phyloP scores from a whole-genome alignment of 2,888 invertebrate species.

The Lycophotia porphyrea region DNA sequence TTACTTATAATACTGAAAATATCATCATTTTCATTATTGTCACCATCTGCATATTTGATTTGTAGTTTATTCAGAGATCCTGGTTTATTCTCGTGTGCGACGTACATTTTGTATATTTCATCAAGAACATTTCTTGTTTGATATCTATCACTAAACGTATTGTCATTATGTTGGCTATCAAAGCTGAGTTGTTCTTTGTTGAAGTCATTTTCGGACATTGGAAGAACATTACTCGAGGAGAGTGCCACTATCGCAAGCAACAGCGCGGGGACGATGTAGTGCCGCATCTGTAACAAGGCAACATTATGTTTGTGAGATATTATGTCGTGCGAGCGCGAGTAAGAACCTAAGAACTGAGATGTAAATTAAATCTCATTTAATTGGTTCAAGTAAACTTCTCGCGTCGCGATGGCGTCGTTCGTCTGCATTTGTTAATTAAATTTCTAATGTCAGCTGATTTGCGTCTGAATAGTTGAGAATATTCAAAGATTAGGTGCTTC shows the following conservation, averaged over 20 bases:
- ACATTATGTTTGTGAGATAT: constrained; percentile 16
- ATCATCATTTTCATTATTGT: constrained; percentile 72
- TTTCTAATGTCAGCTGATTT: constrained; percentile 66
- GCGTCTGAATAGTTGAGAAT: constrained; percentile 62
- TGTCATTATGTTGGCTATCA: constrained; percentile 80
- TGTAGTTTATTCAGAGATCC: constrained; percentile 60
- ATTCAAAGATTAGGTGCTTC: constrained; percentile 61
- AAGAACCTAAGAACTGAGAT: constrained; percentile 7
- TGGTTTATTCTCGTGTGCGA: constrained; percentile 59
- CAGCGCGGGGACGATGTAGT: constrained; percentile 78
- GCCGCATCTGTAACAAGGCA: constrained; percentile 85
- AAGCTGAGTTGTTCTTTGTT: constrained; percentile 72
- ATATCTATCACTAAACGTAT: constrained; percentile 81
- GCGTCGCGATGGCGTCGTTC: constrained; percentile 6
- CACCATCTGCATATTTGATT: constrained; percentile 64
- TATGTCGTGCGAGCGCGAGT: not conserved
- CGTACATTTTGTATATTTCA: constrained; percentile 76
- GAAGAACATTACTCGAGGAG: constrained; percentile 84
- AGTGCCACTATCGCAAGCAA: constrained; percentile 82
- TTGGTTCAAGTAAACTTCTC: constrained; percentile 32
- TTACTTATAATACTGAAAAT: constrained; percentile 72
- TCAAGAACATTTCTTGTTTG: constrained; percentile 75
- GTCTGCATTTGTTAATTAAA: constrained; percentile 63
- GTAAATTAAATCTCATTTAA: constrained; percentile 37
- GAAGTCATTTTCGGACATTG: constrained; percentile 75